phyloP scores from a whole-genome alignment of 2,113 vertebrate genomes.

The Corvus cornix region DNA sequence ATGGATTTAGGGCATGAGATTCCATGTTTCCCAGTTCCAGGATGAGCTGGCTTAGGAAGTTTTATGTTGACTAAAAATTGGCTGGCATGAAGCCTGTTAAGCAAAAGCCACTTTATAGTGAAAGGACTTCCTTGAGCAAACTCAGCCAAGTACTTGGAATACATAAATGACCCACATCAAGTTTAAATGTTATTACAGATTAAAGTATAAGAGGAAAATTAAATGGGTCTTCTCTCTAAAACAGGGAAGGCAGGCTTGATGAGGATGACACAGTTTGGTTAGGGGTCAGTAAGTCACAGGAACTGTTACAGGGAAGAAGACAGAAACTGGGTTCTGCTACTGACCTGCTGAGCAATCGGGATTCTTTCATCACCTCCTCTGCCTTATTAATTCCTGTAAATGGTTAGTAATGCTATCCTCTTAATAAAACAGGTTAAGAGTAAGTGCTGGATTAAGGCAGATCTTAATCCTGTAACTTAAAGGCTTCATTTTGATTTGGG shows the following conservation, averaged over 20 bases:
- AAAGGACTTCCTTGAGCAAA: neutral
- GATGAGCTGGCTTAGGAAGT: neutral
- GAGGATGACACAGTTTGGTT: neutral
- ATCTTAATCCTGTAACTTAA: conserved; percentile 37
- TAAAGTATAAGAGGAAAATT: neutral
- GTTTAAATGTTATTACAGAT: neutral
- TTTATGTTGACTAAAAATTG: neutral
- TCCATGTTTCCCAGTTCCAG: neutral
- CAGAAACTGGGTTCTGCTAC: conserved; percentile 31
- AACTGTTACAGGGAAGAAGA: conserved; percentile 20
- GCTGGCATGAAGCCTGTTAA: neutral
- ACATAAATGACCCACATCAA: neutral
- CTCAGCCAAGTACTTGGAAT: neutral
- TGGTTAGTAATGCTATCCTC: conserved; percentile 37
- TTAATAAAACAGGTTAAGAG: conserved; percentile 41
- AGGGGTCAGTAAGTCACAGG: conserved; percentile 24
- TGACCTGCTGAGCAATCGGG: conserved; percentile 27
- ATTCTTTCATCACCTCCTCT: conserved; percentile 31
- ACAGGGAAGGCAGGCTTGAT: neutral
- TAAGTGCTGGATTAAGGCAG: conserved; percentile 14
- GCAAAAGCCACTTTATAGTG: neutral
- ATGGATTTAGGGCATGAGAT: neutral
- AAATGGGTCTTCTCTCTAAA: neutral
- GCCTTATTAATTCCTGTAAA: conserved; percentile 41
- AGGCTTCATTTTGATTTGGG: conserved; percentile 17